Percentiles rank a stretch among this genome's conserved stretches.
Evolutionary conservation across 2,888 invertebrate genomes (phyloP).

Genomic region (Drosophila affinis): DNA sequence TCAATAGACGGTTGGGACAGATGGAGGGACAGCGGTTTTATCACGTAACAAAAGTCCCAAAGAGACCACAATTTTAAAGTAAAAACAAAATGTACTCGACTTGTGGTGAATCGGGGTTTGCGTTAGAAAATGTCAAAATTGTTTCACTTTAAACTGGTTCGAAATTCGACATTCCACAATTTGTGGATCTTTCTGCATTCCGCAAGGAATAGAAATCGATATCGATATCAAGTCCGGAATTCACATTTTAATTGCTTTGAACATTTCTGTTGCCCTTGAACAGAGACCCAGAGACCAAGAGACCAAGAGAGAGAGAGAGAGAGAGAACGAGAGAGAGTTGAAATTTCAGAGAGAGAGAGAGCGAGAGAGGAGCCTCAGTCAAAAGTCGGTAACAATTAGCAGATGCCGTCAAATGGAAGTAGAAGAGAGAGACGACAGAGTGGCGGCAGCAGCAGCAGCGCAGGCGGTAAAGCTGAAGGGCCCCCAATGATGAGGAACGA

Average conservation of each 20-base stretch:
- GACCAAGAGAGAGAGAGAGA: not conserved
- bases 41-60: constrained; percentile 58
- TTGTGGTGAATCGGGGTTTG: not conserved
- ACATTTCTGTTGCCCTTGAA: constrained; percentile 3
- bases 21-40: constrained; percentile 50
- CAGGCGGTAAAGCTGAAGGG: constrained; percentile 18
- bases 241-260: not conserved
- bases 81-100: constrained; percentile 15
- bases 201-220: not conserved
- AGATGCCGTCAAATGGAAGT: constrained; percentile 7
- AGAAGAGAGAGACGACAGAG: constrained; percentile 2
- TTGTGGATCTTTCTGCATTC: not conserved
- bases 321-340: not conserved
- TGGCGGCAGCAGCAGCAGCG: not conserved
- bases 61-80: constrained; percentile 36
- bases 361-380: not conserved
- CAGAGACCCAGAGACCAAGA: not conserved
- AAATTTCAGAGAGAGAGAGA: not conserved
- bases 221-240: not conserved
- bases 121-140: no score
- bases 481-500: constrained; percentile 4
- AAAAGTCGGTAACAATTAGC: constrained; percentile 71
- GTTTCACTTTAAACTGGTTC: not conserved
- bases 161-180: not conserved
- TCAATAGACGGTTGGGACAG: constrained; percentile 47